phyloP scores from a whole-genome alignment of 1,140 invertebrate genomes.

The Aphaenogaster rudis region DNA sequence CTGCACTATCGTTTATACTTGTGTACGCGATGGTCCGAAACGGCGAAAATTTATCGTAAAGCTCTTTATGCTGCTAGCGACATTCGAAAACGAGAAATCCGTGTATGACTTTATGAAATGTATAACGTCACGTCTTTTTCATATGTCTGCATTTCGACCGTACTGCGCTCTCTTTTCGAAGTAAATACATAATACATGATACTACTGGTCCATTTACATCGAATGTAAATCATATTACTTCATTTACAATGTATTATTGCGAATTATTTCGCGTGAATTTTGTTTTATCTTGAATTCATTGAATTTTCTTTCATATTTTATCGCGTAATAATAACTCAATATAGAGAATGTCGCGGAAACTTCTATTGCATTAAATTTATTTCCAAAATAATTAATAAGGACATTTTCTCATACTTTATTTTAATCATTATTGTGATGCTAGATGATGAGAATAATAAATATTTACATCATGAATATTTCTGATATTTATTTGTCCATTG shows the following conservation, averaged over 20 bases:
- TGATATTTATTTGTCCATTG: neutral
- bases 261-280: neutral
- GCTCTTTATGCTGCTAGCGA: neutral
- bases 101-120: slow-evolving; percentile 29
- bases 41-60: slow-evolving; percentile 40
- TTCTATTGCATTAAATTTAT: neutral
- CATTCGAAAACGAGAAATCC: slow-evolving; percentile 31
- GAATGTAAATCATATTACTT: slow-evolving; percentile 11
- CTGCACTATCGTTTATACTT: slow-evolving; percentile 29
- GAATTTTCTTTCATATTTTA: slow-evolving; percentile 5
- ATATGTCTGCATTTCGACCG: slow-evolving; percentile 5
- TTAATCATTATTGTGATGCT: neutral
- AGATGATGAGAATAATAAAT: neutral
- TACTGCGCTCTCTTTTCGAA: neutral
- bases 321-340: neutral
- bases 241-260: neutral
- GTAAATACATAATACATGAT: slow-evolving; percentile 27
- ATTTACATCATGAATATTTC: neutral
- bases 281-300: neutral
- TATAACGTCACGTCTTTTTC: slow-evolving; percentile 43
- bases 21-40: neutral
- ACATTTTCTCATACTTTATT: neutral
- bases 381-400: neutral
- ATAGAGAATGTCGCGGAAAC: neutral
- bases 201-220: slow-evolving; percentile 7